phyloP scores from a whole-genome alignment of 2,113 vertebrate species.

The Australoheros scitulus region DNA sequence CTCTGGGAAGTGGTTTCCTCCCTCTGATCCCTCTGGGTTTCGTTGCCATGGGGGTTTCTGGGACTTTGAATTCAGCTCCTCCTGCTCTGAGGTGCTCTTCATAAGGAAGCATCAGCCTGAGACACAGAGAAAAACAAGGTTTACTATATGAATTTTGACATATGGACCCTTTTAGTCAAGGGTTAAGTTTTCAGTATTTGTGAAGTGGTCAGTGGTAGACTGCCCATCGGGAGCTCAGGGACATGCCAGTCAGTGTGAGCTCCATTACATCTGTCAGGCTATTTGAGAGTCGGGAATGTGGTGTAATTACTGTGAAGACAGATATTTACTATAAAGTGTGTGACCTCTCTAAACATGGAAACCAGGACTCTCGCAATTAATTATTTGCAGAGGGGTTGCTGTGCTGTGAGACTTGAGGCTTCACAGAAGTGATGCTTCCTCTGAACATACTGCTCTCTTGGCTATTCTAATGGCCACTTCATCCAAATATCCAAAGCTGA shows the following conservation, averaged over 20 bases:
- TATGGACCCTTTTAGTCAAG: not conserved
- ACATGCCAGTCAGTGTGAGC: too few relatives aligned
- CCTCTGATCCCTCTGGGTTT: conserved; percentile 58
- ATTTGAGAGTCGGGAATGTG: not conserved
- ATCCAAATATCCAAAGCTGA: not conserved
- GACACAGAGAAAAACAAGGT: not conserved
- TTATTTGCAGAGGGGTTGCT: too few relatives aligned
- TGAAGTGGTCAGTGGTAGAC: too few relatives aligned
- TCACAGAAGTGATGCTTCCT: too few relatives aligned
- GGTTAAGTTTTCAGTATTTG: not conserved
- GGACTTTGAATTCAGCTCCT: conserved; percentile 67
- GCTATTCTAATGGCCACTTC: not conserved
- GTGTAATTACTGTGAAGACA: not conserved
- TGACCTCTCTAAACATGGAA: too few relatives aligned
- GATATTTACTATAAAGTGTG: too few relatives aligned
- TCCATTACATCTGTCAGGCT: not conserved
- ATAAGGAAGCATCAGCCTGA: conserved; percentile 79
- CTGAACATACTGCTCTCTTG: not conserved
- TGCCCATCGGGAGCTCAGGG: too few relatives aligned
- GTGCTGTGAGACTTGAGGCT: too few relatives aligned
- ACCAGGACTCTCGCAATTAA: too few relatives aligned
- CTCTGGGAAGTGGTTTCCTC: conserved; percentile 56
- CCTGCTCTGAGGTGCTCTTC: conserved; percentile 76
- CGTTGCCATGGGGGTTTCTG: conserved; percentile 32
- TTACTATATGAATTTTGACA: not conserved